Percentiles rank a stretch among this genome's conserved stretches.
phyloP scores from a whole-genome alignment of 2,888 invertebrate species.

The Idaea aversata region DNA sequence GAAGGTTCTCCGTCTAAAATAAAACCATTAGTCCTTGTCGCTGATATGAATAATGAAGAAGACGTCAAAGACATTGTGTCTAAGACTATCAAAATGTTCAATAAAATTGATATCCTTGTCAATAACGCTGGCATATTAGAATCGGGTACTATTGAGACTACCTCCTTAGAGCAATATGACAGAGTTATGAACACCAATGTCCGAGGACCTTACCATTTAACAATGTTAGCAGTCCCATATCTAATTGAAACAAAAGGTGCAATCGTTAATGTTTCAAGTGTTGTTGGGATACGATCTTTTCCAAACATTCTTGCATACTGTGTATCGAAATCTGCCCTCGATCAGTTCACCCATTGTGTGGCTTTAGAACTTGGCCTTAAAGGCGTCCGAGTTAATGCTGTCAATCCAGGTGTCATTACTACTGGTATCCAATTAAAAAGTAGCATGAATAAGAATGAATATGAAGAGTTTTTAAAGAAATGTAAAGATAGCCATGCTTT shows the following conservation, averaged over 20 bases:
- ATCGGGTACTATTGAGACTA: slow-evolving; percentile 87
- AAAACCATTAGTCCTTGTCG: slow-evolving; percentile 75
- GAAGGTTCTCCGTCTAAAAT: slow-evolving; percentile 39
- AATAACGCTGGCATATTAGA: slow-evolving; percentile 91
- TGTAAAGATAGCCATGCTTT: slow-evolving; percentile 92
- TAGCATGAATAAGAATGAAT: slow-evolving; percentile 88
- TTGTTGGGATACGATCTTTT: slow-evolving; percentile 84
- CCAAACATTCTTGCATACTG: slow-evolving; percentile 93
- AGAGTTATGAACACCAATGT: slow-evolving; percentile 90
- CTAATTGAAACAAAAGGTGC: slow-evolving; percentile 87
- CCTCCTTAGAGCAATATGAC: slow-evolving; percentile 89
- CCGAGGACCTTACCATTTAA: slow-evolving; percentile 85
- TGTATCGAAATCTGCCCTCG: slow-evolving; percentile 95
- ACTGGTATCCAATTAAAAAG: slow-evolving; percentile 92
- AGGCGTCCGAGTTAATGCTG: slow-evolving; percentile 92
- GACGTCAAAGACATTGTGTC: slow-evolving; percentile 83
- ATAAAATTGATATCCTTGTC: slow-evolving; percentile 85
- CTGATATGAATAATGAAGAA: slow-evolving; percentile 82
- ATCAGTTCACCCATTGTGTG: slow-evolving; percentile 95
- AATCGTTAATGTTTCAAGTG: slow-evolving; percentile 94
- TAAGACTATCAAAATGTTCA: slow-evolving; percentile 82
- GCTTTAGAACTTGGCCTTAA: slow-evolving; percentile 92
- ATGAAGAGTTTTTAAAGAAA: slow-evolving; percentile 88
- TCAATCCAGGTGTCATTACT: slow-evolving; percentile 95
- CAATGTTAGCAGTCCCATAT: slow-evolving; percentile 89